phyloP scores from a whole-genome alignment of 2,797 vertebrate species.

The Podargus strigoides region DNA sequence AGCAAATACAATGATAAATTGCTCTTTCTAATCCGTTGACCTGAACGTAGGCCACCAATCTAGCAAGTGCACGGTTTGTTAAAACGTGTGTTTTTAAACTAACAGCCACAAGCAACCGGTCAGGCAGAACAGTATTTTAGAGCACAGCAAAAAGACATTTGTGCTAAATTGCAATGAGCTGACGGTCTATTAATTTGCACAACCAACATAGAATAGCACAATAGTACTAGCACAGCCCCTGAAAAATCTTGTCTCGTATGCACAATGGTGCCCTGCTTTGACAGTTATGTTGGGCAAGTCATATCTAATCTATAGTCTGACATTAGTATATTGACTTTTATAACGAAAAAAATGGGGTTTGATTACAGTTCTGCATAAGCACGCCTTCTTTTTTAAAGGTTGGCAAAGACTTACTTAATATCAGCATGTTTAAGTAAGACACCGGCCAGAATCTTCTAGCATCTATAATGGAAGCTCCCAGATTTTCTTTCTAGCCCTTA shows the following conservation, averaged over 20 bases:
- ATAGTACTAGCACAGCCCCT: not conserved
- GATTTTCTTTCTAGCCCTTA: not conserved
- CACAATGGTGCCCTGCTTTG: conserved; percentile 34
- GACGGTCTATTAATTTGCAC: not conserved
- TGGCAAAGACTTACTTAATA: not conserved
- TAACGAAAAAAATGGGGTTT: not conserved
- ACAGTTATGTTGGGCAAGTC: conserved; percentile 44
- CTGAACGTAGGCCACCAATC: not conserved
- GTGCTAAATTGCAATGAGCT: not conserved
- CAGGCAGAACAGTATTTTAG: not conserved
- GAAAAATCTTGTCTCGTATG: not conserved
- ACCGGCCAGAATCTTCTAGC: not conserved
- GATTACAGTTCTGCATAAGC: not conserved
- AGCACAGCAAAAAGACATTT: not conserved
- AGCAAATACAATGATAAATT: not conserved
- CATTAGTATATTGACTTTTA: conserved; percentile 36
- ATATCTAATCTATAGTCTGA: conserved; percentile 41
- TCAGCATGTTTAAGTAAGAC: not conserved
- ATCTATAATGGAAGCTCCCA: not conserved
- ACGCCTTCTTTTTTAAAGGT: not conserved
- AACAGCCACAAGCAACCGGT: not conserved
- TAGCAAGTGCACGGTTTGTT: not conserved
- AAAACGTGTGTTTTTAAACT: not conserved
- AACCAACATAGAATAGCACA: not conserved
- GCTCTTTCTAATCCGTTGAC: not conserved